Percentiles rank a stretch among this genome's conserved stretches.
phyloP scores from a whole-genome alignment of 2,888 invertebrate genomes.

The Callinectes sapidus region DNA sequence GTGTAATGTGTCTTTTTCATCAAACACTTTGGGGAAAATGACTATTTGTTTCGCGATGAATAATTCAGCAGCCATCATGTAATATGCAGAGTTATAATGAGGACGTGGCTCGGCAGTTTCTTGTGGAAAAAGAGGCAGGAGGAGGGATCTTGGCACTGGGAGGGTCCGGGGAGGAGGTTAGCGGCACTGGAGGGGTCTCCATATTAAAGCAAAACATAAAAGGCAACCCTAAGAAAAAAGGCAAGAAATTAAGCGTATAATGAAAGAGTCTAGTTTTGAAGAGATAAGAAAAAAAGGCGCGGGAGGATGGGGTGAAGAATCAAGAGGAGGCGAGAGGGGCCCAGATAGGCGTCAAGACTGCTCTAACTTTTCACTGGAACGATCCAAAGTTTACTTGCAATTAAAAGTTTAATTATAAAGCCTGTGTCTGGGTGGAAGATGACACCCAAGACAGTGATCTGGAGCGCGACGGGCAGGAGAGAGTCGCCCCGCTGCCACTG shows the following conservation, averaged over 20 bases:
- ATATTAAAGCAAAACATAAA: slow-evolving; percentile 23
- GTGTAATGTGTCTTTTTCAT: slow-evolving; percentile 31
- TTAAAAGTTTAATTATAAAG: slow-evolving; percentile 65
- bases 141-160: not conserved
- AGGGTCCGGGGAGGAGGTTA: not conserved
- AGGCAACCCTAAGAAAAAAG: not conserved
- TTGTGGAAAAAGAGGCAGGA: not conserved
- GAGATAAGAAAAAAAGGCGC: not conserved
- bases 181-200: not conserved
- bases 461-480: not conserved
- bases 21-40: slow-evolving; percentile 32
- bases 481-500: not conserved
- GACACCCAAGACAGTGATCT: slow-evolving; percentile 52
- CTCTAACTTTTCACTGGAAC: slow-evolving; percentile 27
- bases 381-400: slow-evolving; percentile 54
- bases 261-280: not conserved
- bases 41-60: slow-evolving; percentile 31
- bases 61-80: slow-evolving; percentile 34
- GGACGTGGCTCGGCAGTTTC: not conserved
- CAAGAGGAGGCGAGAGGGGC: slow-evolving; percentile 2
- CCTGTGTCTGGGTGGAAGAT: slow-evolving; percentile 45
- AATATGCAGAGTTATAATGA: slow-evolving; percentile 35
- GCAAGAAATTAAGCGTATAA: slow-evolving; percentile 15
- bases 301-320: slow-evolving; percentile 7
- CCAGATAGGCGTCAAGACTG: slow-evolving; percentile 43